Base-by-base conservation (phyloP, 2,888 invertebrate species). In the Tetragnatha montana region DNA sequence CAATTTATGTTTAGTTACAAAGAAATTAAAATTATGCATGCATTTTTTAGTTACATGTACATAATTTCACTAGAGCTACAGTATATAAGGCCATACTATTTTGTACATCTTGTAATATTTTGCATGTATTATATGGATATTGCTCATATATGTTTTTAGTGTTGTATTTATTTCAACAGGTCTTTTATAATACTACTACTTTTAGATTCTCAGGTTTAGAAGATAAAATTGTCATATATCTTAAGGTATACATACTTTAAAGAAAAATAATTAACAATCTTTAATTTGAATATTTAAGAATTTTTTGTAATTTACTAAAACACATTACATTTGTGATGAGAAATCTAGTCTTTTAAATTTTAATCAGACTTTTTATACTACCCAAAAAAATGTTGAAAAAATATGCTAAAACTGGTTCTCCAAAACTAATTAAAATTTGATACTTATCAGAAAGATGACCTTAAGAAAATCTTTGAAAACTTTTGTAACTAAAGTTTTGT, bases 91-190 rank as follows among this genome's bases (percentile, higher is more conserved):
- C 69, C 80, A 86, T 86, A 80, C 19, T 73, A 75, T 88, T n/a
- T 70, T 88, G 88, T 88, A 88, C 71, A 88, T 80, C 21, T 81
- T 83, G 83, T 88, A 83, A 81, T 68, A 71, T 87, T 81, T 87
- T 75, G 22, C 50, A 51, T 81, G 74, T 81, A 87, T 73, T 49
- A 88, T 83, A 88, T 80, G 51, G 17, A 86, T 80, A 85, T 78
- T 85, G 85, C 85, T 85, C 85, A 85, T 50, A 51, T 70, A 14
- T 70, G 69, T 71, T 79, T 73, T 73, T 35, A 73, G 22, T 74
- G 35, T 73, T 80, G 86, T 86, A 86, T 86, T 86, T 86, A 86
- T 86, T 78, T 74, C 35, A 70, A 73, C 73, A 81, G 4, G 50
- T 47, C 19, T 68, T 68, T 68, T 80, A 60, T 14, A 75, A 1